Base-by-base conservation (phyloP, 2,113 vertebrate genomes). In the Quiscalus mexicanus region DNA sequence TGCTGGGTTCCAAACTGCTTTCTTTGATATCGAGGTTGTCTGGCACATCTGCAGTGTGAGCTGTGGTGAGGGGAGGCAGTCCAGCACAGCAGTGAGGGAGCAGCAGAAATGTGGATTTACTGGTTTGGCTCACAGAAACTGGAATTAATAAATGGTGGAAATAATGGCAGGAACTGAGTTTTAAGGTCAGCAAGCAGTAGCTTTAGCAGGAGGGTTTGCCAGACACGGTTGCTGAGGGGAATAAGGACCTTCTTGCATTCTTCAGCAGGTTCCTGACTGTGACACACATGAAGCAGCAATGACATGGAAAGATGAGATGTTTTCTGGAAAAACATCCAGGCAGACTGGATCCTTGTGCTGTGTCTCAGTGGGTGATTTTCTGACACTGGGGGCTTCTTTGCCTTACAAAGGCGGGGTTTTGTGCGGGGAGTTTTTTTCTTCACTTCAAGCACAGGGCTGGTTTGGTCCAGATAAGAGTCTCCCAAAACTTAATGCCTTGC, bases 231-330 rank as follows among this genome's bases (percentile, higher is more conserved):
- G 23, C 33, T 33, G 56, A 28, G 25, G 35, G 39, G 5, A 24
- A 27, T 25, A 20, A 8, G 39, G 23, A n/a, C 9, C 3, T 8
- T 41, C 5, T 39, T 5, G 5, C 4, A 2, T 31, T 30, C 23
- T 63, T 5, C 24, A 2, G 37, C 1, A 4, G 19, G 24, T 45
- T 78, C 25, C 19, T 41, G 53, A 6, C 35, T 9, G 18, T 11
- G 5, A 3, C 7, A 4, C 0, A 0, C 1, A 1, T 19, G 1
- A 11, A 39, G 27, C 20, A 8, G 68, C 31, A 47, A 33, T 2
- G 23, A 5, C 5, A 41, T 8, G 5, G 58, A 18, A 25, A 21
- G 73, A 8, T 14, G 39, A 6, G 1, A 1, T 1, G 2, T 50
- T 35, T 45, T 63, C 37, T 71, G 68, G n/a, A 20, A 23, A 15